Evolutionary conservation across 2,888 invertebrate species (phyloP).

Genomic region (Lamellibrachia columna): DNA sequence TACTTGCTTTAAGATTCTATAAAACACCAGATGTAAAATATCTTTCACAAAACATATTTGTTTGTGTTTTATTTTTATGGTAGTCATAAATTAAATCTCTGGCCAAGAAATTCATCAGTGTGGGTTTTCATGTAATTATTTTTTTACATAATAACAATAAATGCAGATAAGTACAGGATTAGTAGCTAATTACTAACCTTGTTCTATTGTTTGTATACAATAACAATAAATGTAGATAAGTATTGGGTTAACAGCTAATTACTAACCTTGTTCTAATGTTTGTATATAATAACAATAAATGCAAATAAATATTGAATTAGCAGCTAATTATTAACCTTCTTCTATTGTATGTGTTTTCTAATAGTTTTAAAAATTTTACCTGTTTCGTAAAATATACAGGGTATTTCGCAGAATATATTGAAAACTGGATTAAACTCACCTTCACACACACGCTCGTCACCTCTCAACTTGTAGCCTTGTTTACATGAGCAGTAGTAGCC

Average conservation of each 20-base stretch:
- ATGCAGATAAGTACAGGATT: not conserved
- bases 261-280: too few species aligned
- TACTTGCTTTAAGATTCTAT: not conserved
- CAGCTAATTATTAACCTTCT: too few species aligned
- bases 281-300: not conserved
- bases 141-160: not conserved
- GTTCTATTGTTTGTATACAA: not conserved
- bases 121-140: not conserved
- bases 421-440: not conserved
- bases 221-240: not conserved
- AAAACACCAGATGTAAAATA: not conserved
- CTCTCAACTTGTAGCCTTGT: not conserved
- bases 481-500: not conserved
- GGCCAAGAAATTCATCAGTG: not conserved
- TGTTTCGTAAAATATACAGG: not conserved
- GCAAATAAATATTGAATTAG: not conserved
- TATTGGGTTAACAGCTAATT: not conserved
- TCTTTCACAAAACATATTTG: not conserved
- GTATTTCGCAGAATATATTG: not conserved
- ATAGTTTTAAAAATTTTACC: not conserved
- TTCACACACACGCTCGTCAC: conserved; percentile 1
- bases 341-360: not conserved
- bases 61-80: too few species aligned
- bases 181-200: too few species aligned
- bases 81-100: not conserved